Base-by-base conservation (phyloP, 2,113 vertebrate species). In the Malurus alboscapulatus region DNA sequence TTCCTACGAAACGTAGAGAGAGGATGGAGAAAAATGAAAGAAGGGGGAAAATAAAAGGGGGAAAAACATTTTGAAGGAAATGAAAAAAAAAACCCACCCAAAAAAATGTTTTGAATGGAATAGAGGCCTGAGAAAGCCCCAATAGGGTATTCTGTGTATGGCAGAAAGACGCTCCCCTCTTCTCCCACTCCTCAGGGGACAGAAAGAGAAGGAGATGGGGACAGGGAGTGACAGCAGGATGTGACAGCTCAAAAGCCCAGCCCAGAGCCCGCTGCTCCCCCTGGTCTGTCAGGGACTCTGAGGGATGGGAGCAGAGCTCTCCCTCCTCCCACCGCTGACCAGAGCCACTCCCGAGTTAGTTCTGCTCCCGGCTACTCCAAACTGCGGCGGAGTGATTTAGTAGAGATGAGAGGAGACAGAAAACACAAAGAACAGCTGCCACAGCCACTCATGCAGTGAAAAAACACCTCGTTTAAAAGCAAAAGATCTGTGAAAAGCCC, bases 371-470 rank as follows among this genome's bases (percentile, higher is more conserved):
- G 95, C 90, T 95, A 96, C 96, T 97, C 95, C 94, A 95, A 96
- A 96, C 95, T 88, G 95, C 94, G 91, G 96, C 74, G 63, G 84
- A 95, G 97, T 96, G 96, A 96, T 96, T 96, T 97, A 95, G 94
- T 95, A 96, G 95, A 96, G 96, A 97, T 96, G 96, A 96, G 95
- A 97, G 95, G 96, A 97, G 96, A 96, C 96, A 97, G 96, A 96
- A 96, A 96, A 97, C 93, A 97, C 96, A 97, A 94, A 97, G 91
- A 96, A 95, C 96, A 97, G 97, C 96, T 97, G 97, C 96, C 95
- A 97, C 97, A 97, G 97, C 97, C 96, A 97, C 93, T 97, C 97
- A 97, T 97, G 97, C 97, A 96, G 96, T 97, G 94, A 97, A 96
- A 95, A 96, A 97, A 95, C 95, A 97, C 96, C 95, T 97, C 87